phyloP scores from a whole-genome alignment of 92 coral and sea anemone species.

The Isaurus tuberculatus region DNA sequence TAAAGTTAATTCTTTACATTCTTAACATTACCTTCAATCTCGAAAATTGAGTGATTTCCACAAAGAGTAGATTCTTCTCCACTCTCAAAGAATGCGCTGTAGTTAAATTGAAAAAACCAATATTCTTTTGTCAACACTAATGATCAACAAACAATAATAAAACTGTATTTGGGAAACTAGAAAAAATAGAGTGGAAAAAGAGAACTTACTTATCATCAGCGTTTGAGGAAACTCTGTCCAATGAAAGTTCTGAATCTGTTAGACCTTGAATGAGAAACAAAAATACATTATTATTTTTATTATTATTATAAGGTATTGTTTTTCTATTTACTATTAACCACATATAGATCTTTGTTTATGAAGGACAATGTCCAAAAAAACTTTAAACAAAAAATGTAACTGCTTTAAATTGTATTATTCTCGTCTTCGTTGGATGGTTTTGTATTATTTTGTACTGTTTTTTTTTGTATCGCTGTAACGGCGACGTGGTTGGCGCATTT shows the following conservation, averaged over 20 bases:
- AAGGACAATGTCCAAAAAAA: no score
- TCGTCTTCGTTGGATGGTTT: no score
- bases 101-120: background rate
- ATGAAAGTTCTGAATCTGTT: slow-evolving; percentile 62
- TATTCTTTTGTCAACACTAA: background rate
- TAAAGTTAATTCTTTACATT: background rate
- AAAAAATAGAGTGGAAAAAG: background rate
- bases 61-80: slow-evolving; percentile 66
- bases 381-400: no score
- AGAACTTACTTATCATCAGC: slow-evolving; percentile 6
- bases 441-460: no score
- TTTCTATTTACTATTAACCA: no score
- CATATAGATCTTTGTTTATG: no score
- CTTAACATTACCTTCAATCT: slow-evolving; percentile 63
- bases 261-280: background rate
- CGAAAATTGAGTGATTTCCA: slow-evolving; percentile 57
- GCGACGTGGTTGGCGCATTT: no score
- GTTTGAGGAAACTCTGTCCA: slow-evolving; percentile 56
- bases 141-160: background rate
- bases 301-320: no score
- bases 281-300: no score
- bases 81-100: slow-evolving; percentile 61
- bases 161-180: no score
- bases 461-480: no score
- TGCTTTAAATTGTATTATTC: no score